phyloP scores from a whole-genome alignment of 2,888 invertebrate genomes.

The Heliconius aoede region DNA sequence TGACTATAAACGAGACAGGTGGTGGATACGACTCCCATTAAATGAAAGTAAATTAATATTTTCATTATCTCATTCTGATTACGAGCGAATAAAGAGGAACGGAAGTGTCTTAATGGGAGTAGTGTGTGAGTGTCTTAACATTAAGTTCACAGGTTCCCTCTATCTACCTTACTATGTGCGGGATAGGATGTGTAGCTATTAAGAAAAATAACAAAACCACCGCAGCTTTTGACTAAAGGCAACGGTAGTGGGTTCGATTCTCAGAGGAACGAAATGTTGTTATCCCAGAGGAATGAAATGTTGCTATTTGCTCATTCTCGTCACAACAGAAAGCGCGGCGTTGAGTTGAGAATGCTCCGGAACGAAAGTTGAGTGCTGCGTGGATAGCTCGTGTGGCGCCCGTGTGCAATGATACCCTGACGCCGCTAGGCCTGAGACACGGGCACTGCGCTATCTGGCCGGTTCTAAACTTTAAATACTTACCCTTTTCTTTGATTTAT shows the following conservation, averaged over 20 bases:
- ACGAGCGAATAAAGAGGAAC: neutral
- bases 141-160: neutral
- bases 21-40: neutral
- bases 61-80: neutral
- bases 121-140: neutral
- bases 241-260: neutral
- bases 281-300: neutral
- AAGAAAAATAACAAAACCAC: too few species aligned
- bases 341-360: neutral
- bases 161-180: neutral
- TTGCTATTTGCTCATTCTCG: neutral
- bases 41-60: neutral
- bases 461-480: too few species aligned
- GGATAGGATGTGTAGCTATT: too few species aligned
- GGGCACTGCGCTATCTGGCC: too few species aligned
- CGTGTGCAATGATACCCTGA: too few species aligned
- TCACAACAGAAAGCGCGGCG: neutral
- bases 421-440: too few species aligned
- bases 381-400: too few species aligned
- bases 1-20: neutral
- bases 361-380: too few species aligned
- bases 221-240: neutral
- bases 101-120: too few species aligned
- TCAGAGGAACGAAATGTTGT: neutral
- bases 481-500: neutral